These are phyloP conservation scores for Dasypogon diadema DNA, from an alignment of 2,888 invertebrate genomes.

Conservation along the genomic window DNA sequence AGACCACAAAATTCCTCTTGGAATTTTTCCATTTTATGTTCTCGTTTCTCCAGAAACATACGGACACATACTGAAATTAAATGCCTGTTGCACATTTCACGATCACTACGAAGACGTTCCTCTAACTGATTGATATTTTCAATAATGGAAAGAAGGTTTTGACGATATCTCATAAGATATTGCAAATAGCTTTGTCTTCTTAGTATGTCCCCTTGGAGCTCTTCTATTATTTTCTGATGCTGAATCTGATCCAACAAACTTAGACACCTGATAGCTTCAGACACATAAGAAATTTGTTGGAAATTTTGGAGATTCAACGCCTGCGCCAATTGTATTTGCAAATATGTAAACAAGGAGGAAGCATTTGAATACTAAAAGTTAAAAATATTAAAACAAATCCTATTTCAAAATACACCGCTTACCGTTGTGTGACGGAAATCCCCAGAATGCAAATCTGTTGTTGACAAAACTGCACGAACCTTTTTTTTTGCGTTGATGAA, in stretches of 20 bases:
- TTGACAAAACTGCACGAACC: slow-evolving; percentile 89
- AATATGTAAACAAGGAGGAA: slow-evolving; percentile 74
- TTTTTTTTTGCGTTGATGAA: slow-evolving; percentile 78
- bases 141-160: slow-evolving; percentile 81
- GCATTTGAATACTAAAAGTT: slow-evolving; percentile 61
- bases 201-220: slow-evolving; percentile 81
- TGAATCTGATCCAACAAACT: slow-evolving; percentile 78
- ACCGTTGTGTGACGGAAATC: slow-evolving; percentile 73
- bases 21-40: slow-evolving; percentile 79
- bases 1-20: slow-evolving; percentile 84
- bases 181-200: slow-evolving; percentile 83
- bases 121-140: slow-evolving; percentile 78
- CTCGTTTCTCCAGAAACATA: slow-evolving; percentile 84
- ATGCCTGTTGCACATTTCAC: slow-evolving; percentile 79
- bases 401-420: slow-evolving; percentile 57
- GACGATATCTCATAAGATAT: slow-evolving; percentile 84
- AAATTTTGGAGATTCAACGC: slow-evolving; percentile 84
- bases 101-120: slow-evolving; percentile 75
- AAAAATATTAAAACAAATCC: slow-evolving; percentile 47
- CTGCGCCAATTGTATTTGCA: slow-evolving; percentile 83
- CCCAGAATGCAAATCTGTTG: slow-evolving; percentile 82
- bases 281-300: slow-evolving; percentile 81
- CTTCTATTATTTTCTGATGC: slow-evolving; percentile 79
- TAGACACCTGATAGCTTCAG: slow-evolving; percentile 86
- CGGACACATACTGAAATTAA: slow-evolving; percentile 81